Percentiles rank a stretch among this genome's conserved stretches.
phyloP scores from a whole-genome alignment of 2,888 invertebrate genomes.

The Deroplatys truncata region DNA sequence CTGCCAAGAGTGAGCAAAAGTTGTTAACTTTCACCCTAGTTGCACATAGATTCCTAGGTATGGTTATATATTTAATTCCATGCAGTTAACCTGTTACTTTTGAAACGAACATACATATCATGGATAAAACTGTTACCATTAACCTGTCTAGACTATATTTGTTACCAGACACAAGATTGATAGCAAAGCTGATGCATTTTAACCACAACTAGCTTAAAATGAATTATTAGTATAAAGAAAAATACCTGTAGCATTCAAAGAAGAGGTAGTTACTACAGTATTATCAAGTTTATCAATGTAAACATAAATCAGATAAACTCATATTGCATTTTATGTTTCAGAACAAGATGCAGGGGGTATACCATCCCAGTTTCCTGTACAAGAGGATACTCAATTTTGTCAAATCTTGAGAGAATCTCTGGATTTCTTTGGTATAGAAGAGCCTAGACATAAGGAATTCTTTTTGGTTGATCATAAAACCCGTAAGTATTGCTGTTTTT shows the following conservation, averaged over 20 bases:
- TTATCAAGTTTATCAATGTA: background rate
- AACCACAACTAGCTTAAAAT: too few species aligned
- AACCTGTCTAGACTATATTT: too few species aligned
- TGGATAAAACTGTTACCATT: too few species aligned
- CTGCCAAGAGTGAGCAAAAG: too few species aligned
- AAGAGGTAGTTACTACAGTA: background rate
- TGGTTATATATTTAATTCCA: too few species aligned
- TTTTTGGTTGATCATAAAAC: constrained; percentile 98
- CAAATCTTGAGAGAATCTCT: constrained; percentile 92
- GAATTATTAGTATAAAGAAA: background rate
- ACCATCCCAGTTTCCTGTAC: constrained; percentile 97
- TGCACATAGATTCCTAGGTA: too few species aligned
- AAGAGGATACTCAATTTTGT: constrained; percentile 94
- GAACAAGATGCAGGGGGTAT: constrained; percentile 89
- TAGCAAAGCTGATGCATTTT: too few species aligned
- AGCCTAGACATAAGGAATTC: constrained; percentile 80
- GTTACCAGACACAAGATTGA: too few species aligned
- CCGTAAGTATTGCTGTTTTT: constrained; percentile 59
- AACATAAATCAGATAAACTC: background rate
- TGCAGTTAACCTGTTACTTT: too few species aligned
- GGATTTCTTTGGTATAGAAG: constrained; percentile 96
- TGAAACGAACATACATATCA: too few species aligned
- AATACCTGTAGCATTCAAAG: background rate
- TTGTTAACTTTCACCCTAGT: too few species aligned
- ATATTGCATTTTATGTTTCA: constrained; percentile 35